Evolutionary conservation across 2,113 vertebrate species (phyloP).

Genomic region (Indri indri): DNA sequence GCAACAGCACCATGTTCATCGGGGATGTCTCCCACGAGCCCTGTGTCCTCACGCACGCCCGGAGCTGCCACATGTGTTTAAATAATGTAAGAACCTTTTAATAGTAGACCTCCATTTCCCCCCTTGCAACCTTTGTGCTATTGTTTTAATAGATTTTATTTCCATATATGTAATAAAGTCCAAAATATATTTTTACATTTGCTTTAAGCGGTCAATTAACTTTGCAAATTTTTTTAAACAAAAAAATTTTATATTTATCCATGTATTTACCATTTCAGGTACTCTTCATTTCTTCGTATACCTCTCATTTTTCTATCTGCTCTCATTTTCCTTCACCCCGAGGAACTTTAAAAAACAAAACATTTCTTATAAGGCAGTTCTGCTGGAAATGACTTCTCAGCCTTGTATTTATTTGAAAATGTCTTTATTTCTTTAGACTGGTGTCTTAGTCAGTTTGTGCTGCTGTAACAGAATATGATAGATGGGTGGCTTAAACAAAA

Average conservation of each 20-base stretch:
- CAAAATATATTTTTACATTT: not conserved
- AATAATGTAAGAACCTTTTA: not conserved
- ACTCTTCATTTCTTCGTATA: not conserved
- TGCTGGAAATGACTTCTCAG: not conserved
- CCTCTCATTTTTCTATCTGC: not conserved
- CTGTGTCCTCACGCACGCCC: not conserved
- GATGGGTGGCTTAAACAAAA: no score
- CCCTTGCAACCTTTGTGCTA: not conserved
- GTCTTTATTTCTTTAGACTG: not conserved
- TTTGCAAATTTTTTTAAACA: not conserved
- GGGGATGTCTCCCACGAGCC: constrained; percentile 33
- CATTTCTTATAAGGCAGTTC: not conserved
- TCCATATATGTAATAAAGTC: not conserved
- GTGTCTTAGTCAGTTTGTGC: not conserved
- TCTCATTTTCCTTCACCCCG: not conserved
- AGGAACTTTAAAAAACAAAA: not conserved
- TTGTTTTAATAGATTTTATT: not conserved
- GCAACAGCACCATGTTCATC: constrained; percentile 95
- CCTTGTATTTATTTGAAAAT: not conserved
- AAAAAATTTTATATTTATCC: not conserved
- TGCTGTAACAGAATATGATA: no score
- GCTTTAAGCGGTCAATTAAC: not conserved
- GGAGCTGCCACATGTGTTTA: not conserved
- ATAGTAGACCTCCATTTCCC: not conserved
- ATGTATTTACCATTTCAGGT: not conserved